These are phyloP conservation scores for Penaeus indicus DNA, from an alignment of 1,140 invertebrate species.

Conservation along the genomic window DNA sequence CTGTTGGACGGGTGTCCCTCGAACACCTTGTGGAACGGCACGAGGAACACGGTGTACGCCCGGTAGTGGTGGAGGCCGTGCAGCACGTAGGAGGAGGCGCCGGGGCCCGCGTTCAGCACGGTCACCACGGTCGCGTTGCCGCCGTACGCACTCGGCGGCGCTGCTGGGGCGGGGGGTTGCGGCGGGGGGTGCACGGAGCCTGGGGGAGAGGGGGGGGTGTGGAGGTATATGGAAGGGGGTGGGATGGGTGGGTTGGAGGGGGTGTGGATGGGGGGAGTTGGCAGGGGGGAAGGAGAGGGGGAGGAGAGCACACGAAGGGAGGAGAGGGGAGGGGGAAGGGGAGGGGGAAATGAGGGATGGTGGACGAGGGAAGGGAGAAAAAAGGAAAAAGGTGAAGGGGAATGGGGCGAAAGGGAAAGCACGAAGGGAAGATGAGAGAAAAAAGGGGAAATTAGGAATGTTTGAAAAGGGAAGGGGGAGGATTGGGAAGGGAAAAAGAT, in stretches of 20 bases:
- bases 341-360: too few relatives aligned
- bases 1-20: constrained; percentile 85
- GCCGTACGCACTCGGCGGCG: neutral
- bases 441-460: neutral
- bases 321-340: neutral
- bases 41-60: constrained; percentile 83
- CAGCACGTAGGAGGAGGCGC: constrained; percentile 69
- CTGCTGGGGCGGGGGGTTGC: neutral
- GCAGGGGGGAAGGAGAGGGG: neutral
- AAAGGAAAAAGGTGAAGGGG: too few relatives aligned
- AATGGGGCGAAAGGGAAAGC: neutral
- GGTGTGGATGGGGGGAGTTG: neutral
- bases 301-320: too few relatives aligned
- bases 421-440: neutral
- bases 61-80: constrained; percentile 80
- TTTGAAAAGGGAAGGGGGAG: too few relatives aligned
- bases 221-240: neutral
- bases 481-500: neutral
- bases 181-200: neutral
- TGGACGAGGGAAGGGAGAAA: neutral
- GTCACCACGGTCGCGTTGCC: constrained; percentile 58
- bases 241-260: neutral
- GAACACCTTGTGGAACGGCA: constrained; percentile 83
- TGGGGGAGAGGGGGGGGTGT: neutral
- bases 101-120: constrained; percentile 56